These are phyloP conservation scores for Nomada fabriciana DNA, from an alignment of 2,888 invertebrate species.

Conservation along the genomic window DNA sequence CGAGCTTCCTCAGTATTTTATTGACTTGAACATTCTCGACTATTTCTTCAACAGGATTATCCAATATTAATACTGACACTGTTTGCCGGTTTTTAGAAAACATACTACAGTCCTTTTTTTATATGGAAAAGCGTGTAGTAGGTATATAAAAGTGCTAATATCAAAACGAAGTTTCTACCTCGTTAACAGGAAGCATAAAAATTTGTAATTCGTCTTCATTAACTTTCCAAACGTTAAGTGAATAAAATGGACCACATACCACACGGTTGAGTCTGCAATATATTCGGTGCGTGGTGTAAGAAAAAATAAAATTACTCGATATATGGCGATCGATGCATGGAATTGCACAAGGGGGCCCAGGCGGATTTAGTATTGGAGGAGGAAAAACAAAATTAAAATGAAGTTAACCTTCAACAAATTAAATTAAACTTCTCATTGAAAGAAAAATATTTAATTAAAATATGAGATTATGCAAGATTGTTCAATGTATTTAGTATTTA, in stretches of 20 bases:
- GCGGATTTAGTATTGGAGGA: too few relatives aligned
- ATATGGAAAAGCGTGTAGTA: background rate
- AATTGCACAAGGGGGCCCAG: background rate
- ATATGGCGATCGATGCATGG: too few relatives aligned
- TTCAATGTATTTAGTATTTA: too few relatives aligned
- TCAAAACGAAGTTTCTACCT: background rate
- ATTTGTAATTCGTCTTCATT: background rate
- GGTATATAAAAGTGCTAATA: background rate
- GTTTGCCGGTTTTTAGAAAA: background rate
- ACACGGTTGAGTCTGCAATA: background rate
- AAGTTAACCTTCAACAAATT: too few relatives aligned
- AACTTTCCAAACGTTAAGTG: constrained; percentile 1
- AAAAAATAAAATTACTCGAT: background rate
- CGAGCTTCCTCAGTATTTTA: background rate
- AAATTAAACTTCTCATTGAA: too few relatives aligned
- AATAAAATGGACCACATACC: background rate
- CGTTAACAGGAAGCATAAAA: background rate
- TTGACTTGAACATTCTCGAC: background rate
- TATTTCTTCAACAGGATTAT: background rate
- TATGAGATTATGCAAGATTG: background rate
- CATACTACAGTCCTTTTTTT: background rate
- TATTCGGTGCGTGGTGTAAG: background rate
- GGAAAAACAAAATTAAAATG: too few relatives aligned
- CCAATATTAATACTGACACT: background rate
- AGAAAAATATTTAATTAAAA: too few relatives aligned